Base-by-base conservation (phyloP, 2,888 invertebrate genomes). In the Dichetophora obliterata region DNA sequence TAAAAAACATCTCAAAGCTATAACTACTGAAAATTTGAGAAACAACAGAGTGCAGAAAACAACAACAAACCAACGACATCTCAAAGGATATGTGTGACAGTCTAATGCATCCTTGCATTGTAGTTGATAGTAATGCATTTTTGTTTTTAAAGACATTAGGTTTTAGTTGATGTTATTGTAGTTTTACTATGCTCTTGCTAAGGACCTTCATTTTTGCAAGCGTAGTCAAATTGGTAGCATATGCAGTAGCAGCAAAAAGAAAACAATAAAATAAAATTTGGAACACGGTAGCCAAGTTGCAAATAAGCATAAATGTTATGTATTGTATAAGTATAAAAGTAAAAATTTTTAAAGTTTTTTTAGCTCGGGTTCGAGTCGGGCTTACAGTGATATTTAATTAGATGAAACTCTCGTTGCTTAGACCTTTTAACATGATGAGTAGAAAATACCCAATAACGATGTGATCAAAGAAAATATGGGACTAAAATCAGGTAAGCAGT, bases 101-200 rank as follows among this genome's bases (percentile, higher is more conserved):
- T 86, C 87, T 87, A 86, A 87, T 86, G 86, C 88, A 88, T 86
- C 83, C 85, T 85, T 86, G 87, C 86, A 88, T 86, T 87, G 85
- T 83, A 84, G 83, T 86, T 88, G 86, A 86, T 86, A 85, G 85
- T 87, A 86, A 86, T 87, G 88, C 85, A 86, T 86, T 87, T 86
- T 84, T 85, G 82, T 85, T 86, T 85, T 84, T 73, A 71, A 31
- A 22, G 43, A 57, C 19, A 31, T 27, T 6, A 19, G 48, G 48
- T 68, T 68, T 14, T 68, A 24, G 63, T n/a, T 16, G n/a, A 34
- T 34, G 63, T 31, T 34, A 8, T 27, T 27, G n/a, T 34, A 16
- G 63, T 27, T 65, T 19, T 19, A 8, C 31, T 69, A 16, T 52
- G 14, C 24, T 71, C 34, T 59, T 24, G 57, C 71, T 6, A 37